phyloP scores from a whole-genome alignment of 2,888 invertebrate genomes.

The Caenorhabditis sp. region DNA sequence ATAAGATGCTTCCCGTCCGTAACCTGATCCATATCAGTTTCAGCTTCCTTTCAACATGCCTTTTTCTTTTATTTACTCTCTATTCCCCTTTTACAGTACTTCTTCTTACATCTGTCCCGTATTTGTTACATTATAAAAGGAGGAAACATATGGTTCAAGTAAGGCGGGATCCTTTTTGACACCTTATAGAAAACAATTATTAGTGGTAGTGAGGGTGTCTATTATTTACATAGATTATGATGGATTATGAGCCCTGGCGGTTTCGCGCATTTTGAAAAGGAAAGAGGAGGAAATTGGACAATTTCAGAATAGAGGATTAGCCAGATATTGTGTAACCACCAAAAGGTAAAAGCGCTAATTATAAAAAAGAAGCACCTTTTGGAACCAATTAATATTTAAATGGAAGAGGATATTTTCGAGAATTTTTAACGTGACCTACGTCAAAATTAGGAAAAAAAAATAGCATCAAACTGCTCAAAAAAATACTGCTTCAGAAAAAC shows the following conservation, averaged over 20 bases:
- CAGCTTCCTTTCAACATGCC: not conserved
- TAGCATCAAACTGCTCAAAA: no score
- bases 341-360: no score
- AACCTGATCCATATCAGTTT: not conserved
- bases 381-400: no score
- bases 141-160: not conserved
- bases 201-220: not conserved
- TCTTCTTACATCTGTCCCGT: not conserved
- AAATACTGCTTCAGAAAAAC: no score
- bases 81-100: not conserved
- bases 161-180: not conserved
- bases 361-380: no score
- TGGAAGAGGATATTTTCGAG: no score
- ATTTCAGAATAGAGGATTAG: not conserved
- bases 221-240: slow-evolving; percentile 1
- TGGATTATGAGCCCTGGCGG: not conserved
- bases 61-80: not conserved
- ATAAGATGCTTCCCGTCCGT: not conserved
- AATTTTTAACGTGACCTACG: no score
- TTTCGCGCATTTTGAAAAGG: not conserved
- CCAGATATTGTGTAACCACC: no score
- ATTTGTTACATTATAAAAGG: not conserved
- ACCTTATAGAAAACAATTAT: not conserved
- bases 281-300: not conserved
- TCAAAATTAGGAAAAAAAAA: no score